Evolutionary conservation across 2,888 invertebrate genomes (phyloP), one percentile per base, ranked within the genome.

Genomic region (Cerastis leucographa): DNA sequence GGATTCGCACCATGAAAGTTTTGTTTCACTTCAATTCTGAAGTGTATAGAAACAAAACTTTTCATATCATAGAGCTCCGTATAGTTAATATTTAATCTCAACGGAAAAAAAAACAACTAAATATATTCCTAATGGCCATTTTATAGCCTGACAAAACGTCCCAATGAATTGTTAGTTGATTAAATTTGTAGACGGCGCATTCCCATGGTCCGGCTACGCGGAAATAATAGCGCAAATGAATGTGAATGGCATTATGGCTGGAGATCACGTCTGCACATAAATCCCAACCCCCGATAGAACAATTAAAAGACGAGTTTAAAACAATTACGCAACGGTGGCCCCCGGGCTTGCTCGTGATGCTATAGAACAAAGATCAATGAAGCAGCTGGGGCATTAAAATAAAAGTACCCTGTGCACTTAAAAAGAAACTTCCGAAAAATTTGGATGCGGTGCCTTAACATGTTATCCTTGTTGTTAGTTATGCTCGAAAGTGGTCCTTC

Each of bases 241-340:
- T 94, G 92, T 92, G 91, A 95, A 94, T 92, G 92, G 93, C 93
- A 94, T 94, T 94, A 92, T 91, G 90, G 91, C 93, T 90, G 90
- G 93, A 92, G 95, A 95, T 96, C 96, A 96, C 96, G 96, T 96
- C 94, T 92, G 89, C 87, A 92, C 92, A 96, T 96, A 96, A 96
- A 96, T 96, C 94, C 88, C 92, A 89, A 89, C 92, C 95, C 95
- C 90, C 95, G 96, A 96, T 96, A 96, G 95, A 96, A 96, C 96
- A 96, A 96, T 96, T 96, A 96, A 96, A 96, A 96, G 95, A 94
- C 94, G 95, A 95, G 94, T 94, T 96, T 96, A 95, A 96, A 96
- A 96, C 96, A 96, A 96, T 96, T 96, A 96, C 95, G 95, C 95
- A 95, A 94, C 92, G 88, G 93, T 93, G 92, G 95, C 96, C 96